Base-by-base conservation (phyloP, 2,113 vertebrate species). In the Cyprinodon tularosa region DNA sequence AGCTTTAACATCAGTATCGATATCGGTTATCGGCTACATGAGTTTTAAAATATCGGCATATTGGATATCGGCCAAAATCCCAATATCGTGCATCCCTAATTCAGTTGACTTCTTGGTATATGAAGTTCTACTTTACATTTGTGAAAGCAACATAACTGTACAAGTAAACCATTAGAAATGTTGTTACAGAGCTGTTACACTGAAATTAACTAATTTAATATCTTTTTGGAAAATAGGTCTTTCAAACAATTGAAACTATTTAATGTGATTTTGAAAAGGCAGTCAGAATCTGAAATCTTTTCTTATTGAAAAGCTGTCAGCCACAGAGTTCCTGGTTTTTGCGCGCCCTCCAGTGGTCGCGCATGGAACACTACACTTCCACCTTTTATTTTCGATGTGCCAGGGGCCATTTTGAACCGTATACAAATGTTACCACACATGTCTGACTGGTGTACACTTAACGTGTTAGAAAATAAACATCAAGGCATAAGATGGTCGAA, bases 321-420 rank as follows among this genome's bases (percentile, higher is more conserved):
- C 6, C 5, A 37, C 29, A 61, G 68, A 62, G 69, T n/a, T 50
- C 67, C 74, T 67, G 48, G 66, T 86, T n/a, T 77, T 83, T 87
- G 86, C 36, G 65, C 82, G 83, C 91, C 92, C 74, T 86, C 92
- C 86, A 73, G 82, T 66, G 93, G 86, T 61, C 3, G 17, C 42
- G 48, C 9, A 0, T 12, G 50, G 72, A 29, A 88, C 74, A 13
- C 53, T 59, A 48, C 47, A 50, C 45, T 68, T 79, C 61, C 69
- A 74, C 59, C 47, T 74, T 20, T 72, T 36, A n/a, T 38, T n/a
- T 78, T 80, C 14, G 76, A 77, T 76, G 37, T 84, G 88, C 90
- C 91, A 91, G 93, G 81, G 91, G 93, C 93, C 93, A 94, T 94
- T 94, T 94, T 94, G 92, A 93, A 83, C 72, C 72, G 67, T 82